Percentiles rank a stretch among this genome's conserved stretches.
Conservation (phyloP, 2,888 invertebrate species). For the Tribolium freemani region DNA sequence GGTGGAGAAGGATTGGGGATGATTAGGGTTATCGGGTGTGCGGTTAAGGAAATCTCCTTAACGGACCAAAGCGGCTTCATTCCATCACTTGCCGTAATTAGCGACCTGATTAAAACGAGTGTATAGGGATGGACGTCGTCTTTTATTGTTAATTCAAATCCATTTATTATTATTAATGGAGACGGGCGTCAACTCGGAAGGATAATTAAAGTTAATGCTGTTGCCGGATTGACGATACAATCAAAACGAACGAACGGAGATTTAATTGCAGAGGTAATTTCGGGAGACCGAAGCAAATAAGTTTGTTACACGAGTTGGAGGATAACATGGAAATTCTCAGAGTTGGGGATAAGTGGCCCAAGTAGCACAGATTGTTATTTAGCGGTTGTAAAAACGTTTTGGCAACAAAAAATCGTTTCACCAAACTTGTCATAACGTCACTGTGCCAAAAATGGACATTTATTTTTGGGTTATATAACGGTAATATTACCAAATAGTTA, state of each 20-base stretch:
- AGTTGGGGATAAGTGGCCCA: background rate
- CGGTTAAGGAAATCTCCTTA: constrained; percentile 34
- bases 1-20: background rate
- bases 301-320: constrained; percentile 14
- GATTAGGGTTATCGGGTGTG: constrained; percentile 33
- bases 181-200: background rate
- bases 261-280: constrained; percentile 42
- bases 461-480: too few species aligned
- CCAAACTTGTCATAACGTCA: too few species aligned
- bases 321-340: background rate
- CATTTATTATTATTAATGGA: constrained; percentile 8
- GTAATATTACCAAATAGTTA: too few species aligned
- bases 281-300: constrained; percentile 39
- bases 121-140: background rate
- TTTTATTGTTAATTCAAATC: background rate
- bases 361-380: too few species aligned
- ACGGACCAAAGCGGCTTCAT: constrained; percentile 18
- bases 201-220: constrained; percentile 4
- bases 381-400: too few species aligned
- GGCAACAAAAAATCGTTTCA: too few species aligned
- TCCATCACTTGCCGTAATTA: constrained; percentile 19
- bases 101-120: constrained; percentile 5
- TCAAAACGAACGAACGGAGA: constrained; percentile 48
- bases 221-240: constrained; percentile 47
- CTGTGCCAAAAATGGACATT: too few species aligned